These are phyloP conservation scores for Kryphioiulus occultus DNA, from an alignment of 2,888 invertebrate genomes.

Conservation along the genomic window DNA sequence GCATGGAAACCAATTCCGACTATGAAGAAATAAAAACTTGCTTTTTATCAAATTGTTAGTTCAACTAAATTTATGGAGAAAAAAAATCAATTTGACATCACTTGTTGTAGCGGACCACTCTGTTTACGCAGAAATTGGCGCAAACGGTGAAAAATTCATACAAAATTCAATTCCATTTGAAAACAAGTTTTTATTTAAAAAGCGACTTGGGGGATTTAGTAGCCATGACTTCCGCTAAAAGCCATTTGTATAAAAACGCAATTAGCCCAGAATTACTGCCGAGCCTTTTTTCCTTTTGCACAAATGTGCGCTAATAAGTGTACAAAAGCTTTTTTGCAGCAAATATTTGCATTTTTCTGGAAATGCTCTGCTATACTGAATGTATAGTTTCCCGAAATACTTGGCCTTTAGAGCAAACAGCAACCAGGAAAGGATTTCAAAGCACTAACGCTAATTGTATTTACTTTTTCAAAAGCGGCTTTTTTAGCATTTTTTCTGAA, in stretches of 20 bases:
- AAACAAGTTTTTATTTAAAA: background rate
- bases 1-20: too few relatives aligned
- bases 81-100: too few relatives aligned
- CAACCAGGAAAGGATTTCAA: background rate
- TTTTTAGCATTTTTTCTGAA: background rate
- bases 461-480: background rate
- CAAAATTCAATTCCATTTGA: background rate
- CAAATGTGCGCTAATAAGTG: background rate
- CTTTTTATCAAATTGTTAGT: too few relatives aligned
- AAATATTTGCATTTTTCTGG: background rate
- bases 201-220: background rate
- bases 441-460: background rate
- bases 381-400: background rate
- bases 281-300: background rate
- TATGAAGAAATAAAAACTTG: too few relatives aligned
- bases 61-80: too few relatives aligned
- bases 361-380: background rate
- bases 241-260: background rate
- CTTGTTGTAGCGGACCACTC: too few relatives aligned
- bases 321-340: background rate
- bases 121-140: conserved; percentile 50
- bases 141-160: background rate
- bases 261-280: conserved; percentile 5
- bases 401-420: background rate
- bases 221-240: background rate